Percentiles rank a stretch among this genome's conserved stretches.
Conservation (phyloP, 1,140 invertebrate species). For the Ceratitis capitata region DNA sequence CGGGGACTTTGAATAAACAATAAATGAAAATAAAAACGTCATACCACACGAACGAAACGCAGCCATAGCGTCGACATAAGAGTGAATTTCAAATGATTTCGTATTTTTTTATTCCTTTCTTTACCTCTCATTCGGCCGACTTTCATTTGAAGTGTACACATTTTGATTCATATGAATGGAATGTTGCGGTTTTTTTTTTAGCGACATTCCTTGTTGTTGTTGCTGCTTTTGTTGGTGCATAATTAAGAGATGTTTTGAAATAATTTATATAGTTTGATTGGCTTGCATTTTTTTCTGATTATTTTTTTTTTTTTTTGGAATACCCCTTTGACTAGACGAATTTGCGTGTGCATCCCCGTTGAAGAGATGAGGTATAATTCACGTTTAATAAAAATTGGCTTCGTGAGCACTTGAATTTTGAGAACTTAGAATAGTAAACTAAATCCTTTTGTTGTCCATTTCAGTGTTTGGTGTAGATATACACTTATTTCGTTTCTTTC, state of each 20-base stretch:
- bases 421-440: too few relatives aligned
- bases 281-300: not conserved
- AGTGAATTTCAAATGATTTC: not conserved
- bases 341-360: too few relatives aligned
- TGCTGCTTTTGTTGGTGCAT: not conserved
- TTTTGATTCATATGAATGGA: not conserved
- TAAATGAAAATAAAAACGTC: not conserved
- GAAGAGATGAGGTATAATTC: too few relatives aligned
- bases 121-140: not conserved
- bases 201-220: not conserved
- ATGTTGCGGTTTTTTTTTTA: conserved; percentile 7
- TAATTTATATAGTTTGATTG: not conserved
- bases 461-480: too few relatives aligned
- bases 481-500: too few relatives aligned
- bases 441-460: too few relatives aligned
- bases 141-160: not conserved
- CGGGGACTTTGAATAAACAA: too few relatives aligned
- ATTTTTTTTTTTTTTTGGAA: too few relatives aligned
- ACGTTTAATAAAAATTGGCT: too few relatives aligned
- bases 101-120: not conserved
- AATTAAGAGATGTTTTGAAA: not conserved
- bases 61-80: not conserved
- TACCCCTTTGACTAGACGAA: too few relatives aligned
- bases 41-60: conserved; percentile 1
- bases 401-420: too few relatives aligned